Percentiles rank a stretch among this genome's conserved stretches.
phyloP scores from a whole-genome alignment of 2,888 invertebrate species.

The Argyresthia goedartella region DNA sequence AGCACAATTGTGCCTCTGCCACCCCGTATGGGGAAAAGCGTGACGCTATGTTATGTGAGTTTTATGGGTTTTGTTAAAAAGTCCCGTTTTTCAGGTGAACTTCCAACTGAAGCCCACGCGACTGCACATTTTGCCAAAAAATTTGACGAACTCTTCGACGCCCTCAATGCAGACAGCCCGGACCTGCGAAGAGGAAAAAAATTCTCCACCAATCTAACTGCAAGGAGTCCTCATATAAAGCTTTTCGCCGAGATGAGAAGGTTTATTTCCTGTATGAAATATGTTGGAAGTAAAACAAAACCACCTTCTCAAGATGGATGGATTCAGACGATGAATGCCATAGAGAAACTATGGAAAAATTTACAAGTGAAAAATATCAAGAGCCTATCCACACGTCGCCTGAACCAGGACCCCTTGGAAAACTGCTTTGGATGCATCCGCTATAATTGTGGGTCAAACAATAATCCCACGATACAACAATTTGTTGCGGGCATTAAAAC shows the following conservation, averaged over 20 bases:
- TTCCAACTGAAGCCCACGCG: conserved; percentile 5
- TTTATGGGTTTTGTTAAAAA: not conserved
- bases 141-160: conserved; percentile 8
- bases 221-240: not conserved
- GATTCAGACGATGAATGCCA: not conserved
- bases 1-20: no score
- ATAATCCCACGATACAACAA: conserved; percentile 12
- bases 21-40: no score
- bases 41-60: not conserved
- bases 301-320: conserved; percentile 1
- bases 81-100: conserved; percentile 4
- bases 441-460: conserved; percentile 11
- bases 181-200: conserved; percentile 6
- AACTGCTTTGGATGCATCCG: conserved; percentile 13
- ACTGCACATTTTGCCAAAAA: conserved; percentile 4
- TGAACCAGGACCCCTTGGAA: conserved; percentile 14
- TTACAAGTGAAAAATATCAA: not conserved
- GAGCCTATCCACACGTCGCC: conserved; percentile 8
- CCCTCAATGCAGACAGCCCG: conserved; percentile 2
- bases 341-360: not conserved
- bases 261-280: not conserved
- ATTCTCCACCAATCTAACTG: not conserved
- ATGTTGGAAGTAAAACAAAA: not conserved
- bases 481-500: conserved; percentile 13
- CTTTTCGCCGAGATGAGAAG: not conserved